Percentiles rank a stretch among this genome's conserved stretches.
Conservation (phyloP, 2,113 vertebrate species). For the Rattus norvegicus region GRCr8 NC_086021.1:80250001-80250500, state of each 20-base stretch:
- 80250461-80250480: slow-evolving; percentile 37
- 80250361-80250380: slow-evolving; percentile 71
- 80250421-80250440: slow-evolving; percentile 53
- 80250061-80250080: background rate
- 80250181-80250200: slow-evolving; percentile 58
- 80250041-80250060: background rate
- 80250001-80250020: background rate
- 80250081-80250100: slow-evolving; percentile 40
- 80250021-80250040: slow-evolving; percentile 7
- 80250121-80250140: slow-evolving; percentile 50
- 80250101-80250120: slow-evolving; percentile 63
- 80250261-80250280: slow-evolving; percentile 20
- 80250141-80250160: slow-evolving; percentile 63
- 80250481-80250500: slow-evolving; percentile 70
- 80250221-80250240: slow-evolving; percentile 68
- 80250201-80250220: slow-evolving; percentile 68
- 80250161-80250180: slow-evolving; percentile 69
- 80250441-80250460: slow-evolving; percentile 75
- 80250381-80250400: slow-evolving; percentile 68
- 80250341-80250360: slow-evolving; percentile 79
- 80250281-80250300: slow-evolving; percentile 60
- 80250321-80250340: slow-evolving; percentile 79
- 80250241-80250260: slow-evolving; percentile 68
- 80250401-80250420: slow-evolving; percentile 76
- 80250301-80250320: slow-evolving; percentile 66